Evolutionary conservation across 2,113 vertebrate genomes (phyloP).

Genomic region (Pteropus alecto): DNA sequence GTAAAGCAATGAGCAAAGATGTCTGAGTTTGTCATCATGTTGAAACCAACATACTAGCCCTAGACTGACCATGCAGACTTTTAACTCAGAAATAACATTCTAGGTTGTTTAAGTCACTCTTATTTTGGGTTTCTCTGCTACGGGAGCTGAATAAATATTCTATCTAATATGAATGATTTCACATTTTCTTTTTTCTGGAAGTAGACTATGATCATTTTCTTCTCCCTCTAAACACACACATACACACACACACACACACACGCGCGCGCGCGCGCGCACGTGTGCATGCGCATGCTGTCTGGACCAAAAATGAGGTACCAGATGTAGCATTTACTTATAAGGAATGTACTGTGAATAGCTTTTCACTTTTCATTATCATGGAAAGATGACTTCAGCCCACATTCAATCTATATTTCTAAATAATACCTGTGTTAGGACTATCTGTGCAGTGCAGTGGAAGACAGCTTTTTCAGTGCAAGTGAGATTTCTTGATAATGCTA

Average conservation of each 20-base stretch:
- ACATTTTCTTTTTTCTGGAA: background rate
- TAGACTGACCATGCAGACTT: background rate
- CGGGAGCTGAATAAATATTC: background rate
- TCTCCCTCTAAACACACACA: background rate
- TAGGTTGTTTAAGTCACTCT: background rate
- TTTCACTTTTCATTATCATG: slow-evolving; percentile 25
- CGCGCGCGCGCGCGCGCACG: no score
- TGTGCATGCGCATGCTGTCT: background rate
- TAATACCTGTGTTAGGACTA: slow-evolving; percentile 21
- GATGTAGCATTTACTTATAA: slow-evolving; percentile 49
- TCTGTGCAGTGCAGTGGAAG: background rate
- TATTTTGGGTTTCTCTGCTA: background rate
- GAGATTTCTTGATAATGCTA: slow-evolving; percentile 41
- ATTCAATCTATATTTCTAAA: slow-evolving; percentile 55
- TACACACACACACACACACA: background rate
- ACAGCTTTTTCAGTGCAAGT: slow-evolving; percentile 1
- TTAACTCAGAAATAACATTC: background rate
- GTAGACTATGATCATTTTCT: background rate
- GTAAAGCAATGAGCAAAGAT: background rate
- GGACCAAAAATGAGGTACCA: slow-evolving; percentile 44
- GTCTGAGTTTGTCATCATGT: no score
- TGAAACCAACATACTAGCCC: background rate
- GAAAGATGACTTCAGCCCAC: slow-evolving; percentile 24
- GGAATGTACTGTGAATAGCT: slow-evolving; percentile 8
- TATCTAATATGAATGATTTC: background rate